Evolutionary conservation across 2,888 invertebrate species (phyloP).

Genomic region (Brenthis daphne): DNA sequence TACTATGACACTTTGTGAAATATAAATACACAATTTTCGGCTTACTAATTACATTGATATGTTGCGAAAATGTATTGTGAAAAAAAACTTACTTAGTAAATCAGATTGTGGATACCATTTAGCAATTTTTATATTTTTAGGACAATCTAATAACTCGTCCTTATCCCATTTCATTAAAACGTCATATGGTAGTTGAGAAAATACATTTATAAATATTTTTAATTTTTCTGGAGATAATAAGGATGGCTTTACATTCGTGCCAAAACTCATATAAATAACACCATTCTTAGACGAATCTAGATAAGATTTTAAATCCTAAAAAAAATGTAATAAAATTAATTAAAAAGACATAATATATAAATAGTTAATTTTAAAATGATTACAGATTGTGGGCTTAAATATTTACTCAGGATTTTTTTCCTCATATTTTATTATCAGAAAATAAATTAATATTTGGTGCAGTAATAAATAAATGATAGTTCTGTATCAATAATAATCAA

Average conservation of each 20-base stretch:
- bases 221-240: constrained; percentile 46
- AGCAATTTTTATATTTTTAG: constrained; percentile 52
- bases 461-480: too few relatives aligned
- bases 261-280: constrained; percentile 59
- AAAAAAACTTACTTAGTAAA: constrained; percentile 48
- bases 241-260: constrained; percentile 50
- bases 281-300: constrained; percentile 54
- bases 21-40: not conserved
- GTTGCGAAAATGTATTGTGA: not conserved
- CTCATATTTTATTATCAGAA: too few relatives aligned
- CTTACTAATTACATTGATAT: not conserved
- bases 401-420: too few relatives aligned
- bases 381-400: too few relatives aligned
- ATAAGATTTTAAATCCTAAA: constrained; percentile 51
- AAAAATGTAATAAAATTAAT: not conserved
- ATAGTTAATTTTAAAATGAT: not conserved
- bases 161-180: constrained; percentile 61
- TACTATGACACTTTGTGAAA: too few relatives aligned
- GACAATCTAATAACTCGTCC: constrained; percentile 45
- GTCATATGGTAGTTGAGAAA: constrained; percentile 55
- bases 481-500: too few relatives aligned
- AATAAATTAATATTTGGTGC: too few relatives aligned
- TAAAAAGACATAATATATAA: not conserved
- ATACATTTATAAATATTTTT: constrained; percentile 49
- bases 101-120: constrained; percentile 64